phyloP scores from a whole-genome alignment of 2,888 invertebrate genomes.

The Euproctis similis region DNA sequence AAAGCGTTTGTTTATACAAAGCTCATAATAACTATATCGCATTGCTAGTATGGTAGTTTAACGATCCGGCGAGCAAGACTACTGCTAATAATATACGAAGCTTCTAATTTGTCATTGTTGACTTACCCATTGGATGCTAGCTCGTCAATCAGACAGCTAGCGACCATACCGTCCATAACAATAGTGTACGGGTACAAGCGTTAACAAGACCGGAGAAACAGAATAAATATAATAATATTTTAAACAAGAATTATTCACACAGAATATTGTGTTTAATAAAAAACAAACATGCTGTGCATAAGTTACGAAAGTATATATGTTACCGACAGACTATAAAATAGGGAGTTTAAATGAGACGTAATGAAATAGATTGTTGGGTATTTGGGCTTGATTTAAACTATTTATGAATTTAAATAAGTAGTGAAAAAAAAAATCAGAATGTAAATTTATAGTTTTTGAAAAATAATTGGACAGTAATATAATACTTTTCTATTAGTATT shows the following conservation, averaged over 20 bases:
- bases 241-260: constrained; percentile 49
- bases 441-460: too few relatives aligned
- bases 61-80: constrained; percentile 23
- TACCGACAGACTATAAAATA: not conserved
- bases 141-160: constrained; percentile 91
- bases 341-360: too few relatives aligned
- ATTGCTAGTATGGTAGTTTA: constrained; percentile 15
- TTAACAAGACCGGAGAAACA: constrained; percentile 66
- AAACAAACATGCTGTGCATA: constrained; percentile 62
- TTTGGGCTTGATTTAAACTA: too few relatives aligned
- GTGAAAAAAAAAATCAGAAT: too few relatives aligned
- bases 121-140: constrained; percentile 88
- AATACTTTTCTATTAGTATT: too few relatives aligned
- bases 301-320: constrained; percentile 10
- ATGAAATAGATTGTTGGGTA: too few relatives aligned
- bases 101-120: constrained; percentile 45
- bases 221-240: constrained; percentile 57
- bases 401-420: too few relatives aligned
- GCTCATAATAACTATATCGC: constrained; percentile 14
- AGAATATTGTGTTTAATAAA: constrained; percentile 41
- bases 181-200: constrained; percentile 64
- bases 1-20: constrained; percentile 23
- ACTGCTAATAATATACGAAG: constrained; percentile 55
- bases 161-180: constrained; percentile 54
- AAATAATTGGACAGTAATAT: too few relatives aligned